Conservation (phyloP, 2,797 vertebrate genomes). For the Huso huso region DNA sequence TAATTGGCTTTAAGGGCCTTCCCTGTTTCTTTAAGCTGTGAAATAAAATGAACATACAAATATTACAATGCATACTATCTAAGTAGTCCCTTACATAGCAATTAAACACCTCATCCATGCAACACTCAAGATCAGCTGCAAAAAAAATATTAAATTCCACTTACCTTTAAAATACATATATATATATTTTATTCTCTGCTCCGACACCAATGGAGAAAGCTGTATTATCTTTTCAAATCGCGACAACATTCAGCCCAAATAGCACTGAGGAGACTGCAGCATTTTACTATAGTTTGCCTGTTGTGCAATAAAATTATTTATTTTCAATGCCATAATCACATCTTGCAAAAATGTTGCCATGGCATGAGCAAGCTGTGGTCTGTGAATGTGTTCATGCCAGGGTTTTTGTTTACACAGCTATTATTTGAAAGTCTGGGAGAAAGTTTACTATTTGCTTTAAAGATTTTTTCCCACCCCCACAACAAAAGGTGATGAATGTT, state of each 20-base stretch:
- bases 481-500: no score
- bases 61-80: no score
- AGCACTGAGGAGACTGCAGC: constrained; percentile 55
- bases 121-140: not conserved
- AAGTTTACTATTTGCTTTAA: not conserved
- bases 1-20: no score
- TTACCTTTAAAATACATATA: constrained; percentile 2
- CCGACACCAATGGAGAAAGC: constrained; percentile 13
- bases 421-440: not conserved
- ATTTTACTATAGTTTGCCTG: constrained; percentile 63
- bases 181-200: not conserved
- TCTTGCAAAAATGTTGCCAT: constrained; percentile 4
- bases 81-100: no score
- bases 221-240: constrained; percentile 61
- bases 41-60: no score
- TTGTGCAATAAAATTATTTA: constrained; percentile 52
- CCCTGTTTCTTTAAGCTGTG: no score
- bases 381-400: not conserved
- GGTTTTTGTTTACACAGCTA: not conserved
- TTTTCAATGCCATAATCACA: constrained; percentile 12
- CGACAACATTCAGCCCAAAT: constrained; percentile 61
- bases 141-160: not conserved
- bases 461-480: not conserved
- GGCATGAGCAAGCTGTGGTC: constrained; percentile 7
- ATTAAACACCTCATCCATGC: no score